Evolutionary conservation across 1,140 invertebrate species (phyloP).

Genomic region (Cydia fagiglandana): DNA sequence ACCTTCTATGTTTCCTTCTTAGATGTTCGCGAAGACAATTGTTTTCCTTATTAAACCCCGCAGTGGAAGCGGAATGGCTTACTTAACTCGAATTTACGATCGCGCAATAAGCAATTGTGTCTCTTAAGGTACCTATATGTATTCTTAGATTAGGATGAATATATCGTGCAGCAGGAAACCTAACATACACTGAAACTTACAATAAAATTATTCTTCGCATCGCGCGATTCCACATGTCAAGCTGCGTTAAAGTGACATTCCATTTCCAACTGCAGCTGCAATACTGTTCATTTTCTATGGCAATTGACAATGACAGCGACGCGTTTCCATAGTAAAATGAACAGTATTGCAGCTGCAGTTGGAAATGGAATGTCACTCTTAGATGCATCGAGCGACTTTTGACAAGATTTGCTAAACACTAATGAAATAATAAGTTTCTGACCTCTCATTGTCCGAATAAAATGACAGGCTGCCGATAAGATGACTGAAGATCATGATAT

Average conservation of each 20-base stretch:
- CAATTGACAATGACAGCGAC: no score
- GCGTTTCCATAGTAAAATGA: no score
- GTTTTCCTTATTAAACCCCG: conserved; percentile 10
- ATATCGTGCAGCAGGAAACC: background rate
- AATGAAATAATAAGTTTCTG: background rate
- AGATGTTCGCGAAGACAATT: conserved; percentile 3
- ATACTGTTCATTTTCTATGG: no score
- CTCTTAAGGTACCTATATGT: background rate
- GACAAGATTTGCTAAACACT: no score
- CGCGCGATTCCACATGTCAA: no score
- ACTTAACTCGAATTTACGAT: conserved; percentile 4
- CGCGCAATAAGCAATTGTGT: background rate
- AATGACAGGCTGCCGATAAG: background rate
- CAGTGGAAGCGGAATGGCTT: background rate
- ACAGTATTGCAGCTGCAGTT: no score
- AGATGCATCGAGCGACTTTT: no score
- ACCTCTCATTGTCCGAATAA: background rate
- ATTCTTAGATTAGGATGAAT: background rate
- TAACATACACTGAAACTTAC: background rate
- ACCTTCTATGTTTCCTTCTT: background rate
- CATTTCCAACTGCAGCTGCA: no score
- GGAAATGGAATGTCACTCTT: no score
- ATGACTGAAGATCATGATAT: conserved; percentile 14
- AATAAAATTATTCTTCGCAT: no score
- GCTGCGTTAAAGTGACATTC: no score